Evolutionary conservation across 2,113 vertebrate species (phyloP).

Genomic region (Odocoileus hemionus): DNA sequence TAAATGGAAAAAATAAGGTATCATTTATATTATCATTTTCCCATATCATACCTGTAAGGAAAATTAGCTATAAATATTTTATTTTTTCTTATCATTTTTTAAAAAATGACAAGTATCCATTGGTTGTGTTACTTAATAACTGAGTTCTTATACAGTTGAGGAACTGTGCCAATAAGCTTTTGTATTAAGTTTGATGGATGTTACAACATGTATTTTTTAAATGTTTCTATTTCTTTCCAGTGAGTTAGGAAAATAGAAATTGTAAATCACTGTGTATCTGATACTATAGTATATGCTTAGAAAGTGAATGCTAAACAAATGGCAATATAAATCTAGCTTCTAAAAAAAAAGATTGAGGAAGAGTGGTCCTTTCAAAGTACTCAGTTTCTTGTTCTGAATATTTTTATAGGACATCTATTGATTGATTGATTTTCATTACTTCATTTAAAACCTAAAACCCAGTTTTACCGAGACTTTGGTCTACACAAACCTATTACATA

Average conservation of each 20-base stretch:
- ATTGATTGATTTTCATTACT: not conserved
- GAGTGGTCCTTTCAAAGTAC: not conserved
- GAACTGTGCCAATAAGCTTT: not conserved
- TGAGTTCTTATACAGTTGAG: not conserved
- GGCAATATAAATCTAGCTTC: not conserved
- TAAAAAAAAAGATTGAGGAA: not conserved
- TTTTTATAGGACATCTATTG: not conserved
- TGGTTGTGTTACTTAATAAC: not conserved
- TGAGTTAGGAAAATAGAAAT: not conserved
- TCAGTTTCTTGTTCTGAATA: not conserved
- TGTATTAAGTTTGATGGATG: not conserved
- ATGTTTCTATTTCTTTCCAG: not conserved
- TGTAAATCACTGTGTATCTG: not conserved
- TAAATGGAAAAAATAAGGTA: not conserved
- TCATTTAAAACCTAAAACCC: not conserved
- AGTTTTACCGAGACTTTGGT: not conserved
- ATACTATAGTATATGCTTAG: not conserved
- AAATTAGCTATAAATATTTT: conserved; percentile 4
- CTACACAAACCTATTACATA: not conserved
- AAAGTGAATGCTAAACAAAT: not conserved
- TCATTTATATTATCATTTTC: not conserved
- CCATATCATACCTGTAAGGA: not conserved
- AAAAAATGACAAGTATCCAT: not conserved
- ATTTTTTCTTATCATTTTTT: too few relatives aligned
- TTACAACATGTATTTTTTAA: not conserved